phyloP scores from a whole-genome alignment of 2,888 invertebrate genomes.

The Dioctria linearis region DNA sequence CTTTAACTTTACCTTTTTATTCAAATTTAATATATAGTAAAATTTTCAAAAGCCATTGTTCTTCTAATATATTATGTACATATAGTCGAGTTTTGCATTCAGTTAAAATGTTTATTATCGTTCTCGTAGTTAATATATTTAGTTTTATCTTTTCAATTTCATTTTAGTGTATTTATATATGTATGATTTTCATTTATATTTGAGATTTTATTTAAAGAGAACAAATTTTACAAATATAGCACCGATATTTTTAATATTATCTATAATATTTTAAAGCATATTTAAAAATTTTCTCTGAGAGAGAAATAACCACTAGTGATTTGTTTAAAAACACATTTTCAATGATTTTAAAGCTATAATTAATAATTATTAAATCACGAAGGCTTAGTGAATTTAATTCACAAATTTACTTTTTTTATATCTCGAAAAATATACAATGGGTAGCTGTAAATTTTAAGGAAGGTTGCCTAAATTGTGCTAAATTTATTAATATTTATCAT shows the following conservation, averaged over 20 bases:
- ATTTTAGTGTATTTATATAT: slow-evolving; percentile 8
- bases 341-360: slow-evolving; percentile 17
- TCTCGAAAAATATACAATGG: too few species aligned
- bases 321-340: slow-evolving; percentile 21
- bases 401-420: background rate
- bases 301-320: slow-evolving; percentile 39
- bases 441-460: too few species aligned
- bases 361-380: slow-evolving; percentile 36
- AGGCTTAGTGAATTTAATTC: slow-evolving; percentile 31
- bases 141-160: slow-evolving; percentile 7
- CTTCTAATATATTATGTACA: slow-evolving; percentile 25
- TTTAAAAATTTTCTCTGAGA: slow-evolving; percentile 40
- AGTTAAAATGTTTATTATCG: slow-evolving; percentile 42
- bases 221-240: slow-evolving; percentile 52
- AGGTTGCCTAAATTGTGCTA: too few species aligned
- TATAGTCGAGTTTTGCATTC: background rate
- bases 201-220: slow-evolving; percentile 37
- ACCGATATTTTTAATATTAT: slow-evolving; percentile 51
- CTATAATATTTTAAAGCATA: slow-evolving; percentile 49
- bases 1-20: slow-evolving; percentile 26
- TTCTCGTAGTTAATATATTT: slow-evolving; percentile 14
- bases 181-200: slow-evolving; percentile 19
- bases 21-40: slow-evolving; percentile 28
- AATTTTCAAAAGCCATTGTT: slow-evolving; percentile 41
- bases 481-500: too few species aligned